Evolutionary conservation across 2,113 vertebrate species (phyloP).

Genomic region (Glareola pratincola): DNA sequence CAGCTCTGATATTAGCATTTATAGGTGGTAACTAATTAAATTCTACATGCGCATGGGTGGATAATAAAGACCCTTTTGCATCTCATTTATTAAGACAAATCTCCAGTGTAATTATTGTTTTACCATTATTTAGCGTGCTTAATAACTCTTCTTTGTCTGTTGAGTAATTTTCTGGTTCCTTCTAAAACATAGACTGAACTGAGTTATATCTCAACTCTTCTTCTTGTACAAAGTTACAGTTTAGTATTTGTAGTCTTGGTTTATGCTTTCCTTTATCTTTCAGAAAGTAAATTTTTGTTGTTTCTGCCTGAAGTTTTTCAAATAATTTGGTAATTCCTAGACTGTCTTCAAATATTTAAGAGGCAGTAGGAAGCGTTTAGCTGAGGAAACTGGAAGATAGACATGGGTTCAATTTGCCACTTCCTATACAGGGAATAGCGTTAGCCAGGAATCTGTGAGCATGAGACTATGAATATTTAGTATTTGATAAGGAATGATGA

Average conservation of each 20-base stretch:
- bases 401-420: neutral
- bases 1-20: constrained; percentile 43
- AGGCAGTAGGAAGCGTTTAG: neutral
- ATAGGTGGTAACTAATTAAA: constrained; percentile 55
- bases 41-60: neutral
- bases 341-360: neutral
- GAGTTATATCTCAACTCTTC: neutral
- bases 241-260: neutral
- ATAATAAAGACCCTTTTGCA: constrained; percentile 24
- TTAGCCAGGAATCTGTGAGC: neutral
- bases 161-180: neutral
- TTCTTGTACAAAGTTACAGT: neutral
- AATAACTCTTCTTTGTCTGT: neutral
- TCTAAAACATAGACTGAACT: neutral
- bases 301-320: neutral
- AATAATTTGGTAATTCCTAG: neutral
- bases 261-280: neutral
- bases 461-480: constrained; percentile 17
- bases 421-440: neutral
- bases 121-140: constrained; percentile 37
- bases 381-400: neutral
- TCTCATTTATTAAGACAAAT: constrained; percentile 49
- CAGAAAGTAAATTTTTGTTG: neutral
- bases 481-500: constrained; percentile 52
- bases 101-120: constrained; percentile 49